These are phyloP conservation scores for Danio aesculapii DNA, from an alignment of 2,797 vertebrate genomes.

Conservation along the genomic window DNA sequence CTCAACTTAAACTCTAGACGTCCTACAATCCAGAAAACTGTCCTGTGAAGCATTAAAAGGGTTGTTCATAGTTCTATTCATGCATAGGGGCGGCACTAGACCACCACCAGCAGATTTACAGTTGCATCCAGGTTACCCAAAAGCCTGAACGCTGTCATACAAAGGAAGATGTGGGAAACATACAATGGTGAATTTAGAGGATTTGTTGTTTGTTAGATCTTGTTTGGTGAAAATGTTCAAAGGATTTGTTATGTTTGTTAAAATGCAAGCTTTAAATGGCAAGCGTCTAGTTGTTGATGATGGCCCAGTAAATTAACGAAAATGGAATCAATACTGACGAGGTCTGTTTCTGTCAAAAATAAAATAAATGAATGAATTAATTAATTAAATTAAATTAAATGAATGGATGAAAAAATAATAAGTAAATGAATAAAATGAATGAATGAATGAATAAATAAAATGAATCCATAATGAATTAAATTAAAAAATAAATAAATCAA, in stretches of 20 bases:
- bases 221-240: too few relatives aligned
- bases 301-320: background rate
- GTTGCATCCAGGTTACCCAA: conserved; percentile 9
- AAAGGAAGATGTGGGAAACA: background rate
- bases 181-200: background rate
- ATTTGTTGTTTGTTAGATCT: background rate
- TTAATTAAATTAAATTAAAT: too few relatives aligned
- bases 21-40: background rate
- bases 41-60: background rate
- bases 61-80: too few relatives aligned
- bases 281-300: too few relatives aligned
- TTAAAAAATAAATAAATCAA: too few relatives aligned
- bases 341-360: background rate
- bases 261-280: too few relatives aligned
- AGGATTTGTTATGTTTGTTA: too few relatives aligned
- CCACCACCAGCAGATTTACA: background rate
- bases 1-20: background rate
- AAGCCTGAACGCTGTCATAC: background rate
- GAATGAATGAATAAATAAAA: too few relatives aligned
- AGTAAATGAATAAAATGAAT: too few relatives aligned
- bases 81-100: background rate
- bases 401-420: too few relatives aligned
- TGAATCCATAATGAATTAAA: too few relatives aligned
- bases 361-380: too few relatives aligned
- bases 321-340: background rate